Evolutionary conservation across 1,140 invertebrate genomes (phyloP).

Genomic region (Polypedilum vanderplanki): DNA sequence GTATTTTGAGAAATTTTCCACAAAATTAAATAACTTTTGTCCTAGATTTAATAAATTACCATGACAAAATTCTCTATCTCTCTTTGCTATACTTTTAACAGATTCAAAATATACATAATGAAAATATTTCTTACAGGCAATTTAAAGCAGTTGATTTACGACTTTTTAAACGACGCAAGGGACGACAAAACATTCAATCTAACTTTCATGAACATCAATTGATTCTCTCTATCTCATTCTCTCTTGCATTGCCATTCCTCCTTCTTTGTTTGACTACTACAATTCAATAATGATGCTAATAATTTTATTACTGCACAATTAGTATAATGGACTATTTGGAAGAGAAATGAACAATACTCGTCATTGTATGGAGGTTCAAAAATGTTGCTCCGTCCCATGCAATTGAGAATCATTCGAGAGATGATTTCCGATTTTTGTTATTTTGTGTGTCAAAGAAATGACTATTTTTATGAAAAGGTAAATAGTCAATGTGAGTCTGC

Average conservation of each 20-base stretch:
- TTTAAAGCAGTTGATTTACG: slow-evolving; percentile 21
- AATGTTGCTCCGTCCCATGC: slow-evolving; percentile 8
- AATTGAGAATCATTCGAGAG: background rate
- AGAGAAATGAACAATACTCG: slow-evolving; percentile 1
- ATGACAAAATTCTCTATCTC: too few relatives aligned
- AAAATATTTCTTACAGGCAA: background rate
- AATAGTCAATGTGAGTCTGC: background rate
- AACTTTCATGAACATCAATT: slow-evolving; percentile 23
- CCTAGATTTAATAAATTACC: too few relatives aligned
- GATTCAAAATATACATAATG: background rate
- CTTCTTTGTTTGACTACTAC: background rate
- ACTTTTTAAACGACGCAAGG: slow-evolving; percentile 10
- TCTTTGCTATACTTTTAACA: too few relatives aligned
- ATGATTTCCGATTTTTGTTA: slow-evolving; percentile 4
- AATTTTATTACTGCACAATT: slow-evolving; percentile 26
- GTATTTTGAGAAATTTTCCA: too few relatives aligned
- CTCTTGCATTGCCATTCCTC: background rate
- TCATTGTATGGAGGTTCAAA: background rate
- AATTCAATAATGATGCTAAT: slow-evolving; percentile 21
- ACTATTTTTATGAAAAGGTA: too few relatives aligned
- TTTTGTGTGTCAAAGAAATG: background rate
- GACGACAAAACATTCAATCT: slow-evolving; percentile 20
- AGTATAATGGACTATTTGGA: background rate
- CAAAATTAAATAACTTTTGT: too few relatives aligned
- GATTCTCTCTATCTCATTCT: background rate